These are phyloP conservation scores for Drosophila carrolli DNA, from an alignment of 1,140 invertebrate genomes.

Conservation along the genomic window DNA sequence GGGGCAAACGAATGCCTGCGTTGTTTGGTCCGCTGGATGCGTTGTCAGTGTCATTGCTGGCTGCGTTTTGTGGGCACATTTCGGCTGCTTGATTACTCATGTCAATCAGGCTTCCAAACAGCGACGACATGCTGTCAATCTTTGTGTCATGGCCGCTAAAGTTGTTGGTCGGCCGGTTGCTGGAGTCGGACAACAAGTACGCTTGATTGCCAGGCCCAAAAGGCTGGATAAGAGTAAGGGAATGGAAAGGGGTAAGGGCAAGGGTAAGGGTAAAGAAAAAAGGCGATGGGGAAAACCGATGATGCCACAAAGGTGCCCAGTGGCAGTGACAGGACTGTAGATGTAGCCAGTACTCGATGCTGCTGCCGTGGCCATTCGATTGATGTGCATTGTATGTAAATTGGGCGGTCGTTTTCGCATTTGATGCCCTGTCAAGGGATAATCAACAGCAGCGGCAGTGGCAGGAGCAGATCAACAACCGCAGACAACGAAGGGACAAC, in stretches of 20 bases:
- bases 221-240: slow-evolving; percentile 16
- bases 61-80: slow-evolving; percentile 82
- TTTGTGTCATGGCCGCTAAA: slow-evolving; percentile 82
- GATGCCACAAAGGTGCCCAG: slow-evolving; percentile 76
- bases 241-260: background rate
- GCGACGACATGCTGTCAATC: slow-evolving; percentile 83
- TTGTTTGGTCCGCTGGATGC: slow-evolving; percentile 46
- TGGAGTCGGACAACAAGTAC: slow-evolving; percentile 71
- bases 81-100: slow-evolving; percentile 83
- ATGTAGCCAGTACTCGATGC: slow-evolving; percentile 42
- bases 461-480: slow-evolving; percentile 41
- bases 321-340: slow-evolving; percentile 51
- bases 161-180: slow-evolving; percentile 56
- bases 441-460: slow-evolving; percentile 70
- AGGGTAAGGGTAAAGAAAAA: slow-evolving; percentile 11
- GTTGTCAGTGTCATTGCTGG: slow-evolving; percentile 79
- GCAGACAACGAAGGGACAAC: slow-evolving; percentile 41
- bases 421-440: slow-evolving; percentile 83
- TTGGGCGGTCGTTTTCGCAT: slow-evolving; percentile 81
- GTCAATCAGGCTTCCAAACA: slow-evolving; percentile 82
- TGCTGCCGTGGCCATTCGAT: slow-evolving; percentile 61
- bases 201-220: slow-evolving; percentile 67
- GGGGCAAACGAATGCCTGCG: slow-evolving; percentile 43
- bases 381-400: slow-evolving; percentile 83
- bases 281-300: slow-evolving; percentile 42